Evolutionary conservation across 2,797 vertebrate species (phyloP).

Genomic region (Pachyuromys duprasi): DNA sequence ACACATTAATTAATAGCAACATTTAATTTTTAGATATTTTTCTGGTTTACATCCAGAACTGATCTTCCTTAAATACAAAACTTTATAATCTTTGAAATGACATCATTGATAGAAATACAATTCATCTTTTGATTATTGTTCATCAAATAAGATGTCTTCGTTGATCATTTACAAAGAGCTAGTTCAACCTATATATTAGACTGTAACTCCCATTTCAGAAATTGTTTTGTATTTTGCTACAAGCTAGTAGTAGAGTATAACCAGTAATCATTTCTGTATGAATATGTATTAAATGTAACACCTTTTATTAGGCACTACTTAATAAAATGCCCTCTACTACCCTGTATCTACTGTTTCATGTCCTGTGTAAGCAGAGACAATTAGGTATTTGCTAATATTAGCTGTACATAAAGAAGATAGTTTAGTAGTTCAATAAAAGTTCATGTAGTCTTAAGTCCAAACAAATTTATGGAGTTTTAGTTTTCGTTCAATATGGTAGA

Average conservation of each 20-base stretch:
- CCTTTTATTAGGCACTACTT: not conserved
- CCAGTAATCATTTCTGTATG: not conserved
- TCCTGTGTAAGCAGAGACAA: not conserved
- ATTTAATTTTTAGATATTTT: not conserved
- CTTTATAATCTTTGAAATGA: constrained; percentile 10
- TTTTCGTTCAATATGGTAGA: not conserved
- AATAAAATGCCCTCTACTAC: not conserved
- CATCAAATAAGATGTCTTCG: not conserved
- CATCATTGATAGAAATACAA: not conserved
- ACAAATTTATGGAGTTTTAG: not conserved
- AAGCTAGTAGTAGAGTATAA: not conserved
- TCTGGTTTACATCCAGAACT: not conserved
- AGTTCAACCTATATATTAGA: not conserved
- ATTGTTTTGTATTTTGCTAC: not conserved
- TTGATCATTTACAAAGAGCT: not conserved
- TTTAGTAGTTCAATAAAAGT: constrained; percentile 1
- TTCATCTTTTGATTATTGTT: not conserved
- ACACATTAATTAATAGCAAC: not conserved
- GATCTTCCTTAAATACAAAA: not conserved
- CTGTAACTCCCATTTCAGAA: not conserved
- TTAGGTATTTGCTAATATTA: not conserved
- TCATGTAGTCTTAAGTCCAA: not conserved
- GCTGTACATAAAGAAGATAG: not conserved
- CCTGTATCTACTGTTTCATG: not conserved
- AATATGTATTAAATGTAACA: constrained; percentile 11